These are phyloP conservation scores for Chaetodon auriga DNA, from an alignment of 2,113 vertebrate genomes.

Conservation along the genomic window DNA sequence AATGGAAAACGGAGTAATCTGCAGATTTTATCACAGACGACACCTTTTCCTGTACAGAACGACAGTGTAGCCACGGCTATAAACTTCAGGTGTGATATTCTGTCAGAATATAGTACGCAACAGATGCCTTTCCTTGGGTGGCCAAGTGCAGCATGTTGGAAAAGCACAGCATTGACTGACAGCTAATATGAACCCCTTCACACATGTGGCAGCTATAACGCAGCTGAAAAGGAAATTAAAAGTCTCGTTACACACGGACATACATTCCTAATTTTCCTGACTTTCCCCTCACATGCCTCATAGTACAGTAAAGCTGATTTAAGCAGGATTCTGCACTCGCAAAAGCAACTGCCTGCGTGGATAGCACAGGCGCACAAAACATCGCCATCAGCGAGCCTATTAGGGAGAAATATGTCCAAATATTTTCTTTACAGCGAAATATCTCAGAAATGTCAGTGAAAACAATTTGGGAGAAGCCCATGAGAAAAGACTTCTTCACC, in stretches of 20 bases:
- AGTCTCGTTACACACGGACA: neutral
- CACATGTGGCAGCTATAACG: slow-evolving; percentile 39
- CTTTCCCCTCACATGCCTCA: neutral
- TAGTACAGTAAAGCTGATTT: slow-evolving; percentile 24
- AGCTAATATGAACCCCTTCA: slow-evolving; percentile 14
- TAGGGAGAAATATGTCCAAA: slow-evolving; percentile 76
- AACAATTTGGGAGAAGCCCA: slow-evolving; percentile 78
- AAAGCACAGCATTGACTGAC: slow-evolving; percentile 21
- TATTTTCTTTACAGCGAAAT: slow-evolving; percentile 80
- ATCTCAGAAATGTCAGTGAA: slow-evolving; percentile 84
- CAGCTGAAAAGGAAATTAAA: slow-evolving; percentile 20
- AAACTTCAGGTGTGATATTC: slow-evolving; percentile 36
- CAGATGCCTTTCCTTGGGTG: slow-evolving; percentile 24
- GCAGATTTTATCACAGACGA: slow-evolving; percentile 65
- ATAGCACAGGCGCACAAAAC: slow-evolving; percentile 41
- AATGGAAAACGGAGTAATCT: slow-evolving; percentile 70
- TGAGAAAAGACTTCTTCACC: slow-evolving; percentile 78
- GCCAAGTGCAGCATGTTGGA: slow-evolving; percentile 16
- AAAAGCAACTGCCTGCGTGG: slow-evolving; percentile 1
- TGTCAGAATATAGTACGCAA: slow-evolving; percentile 5
- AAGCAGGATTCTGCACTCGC: slow-evolving; percentile 1
- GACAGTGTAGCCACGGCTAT: slow-evolving; percentile 41
- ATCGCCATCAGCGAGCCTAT: slow-evolving; percentile 54
- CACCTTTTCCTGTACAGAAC: slow-evolving; percentile 60
- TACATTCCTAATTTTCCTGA: neutral